Percentiles rank a stretch among this genome's conserved stretches.
phyloP scores from a whole-genome alignment of 2,797 vertebrate species.

The Poeciliopsis infans region DNA sequence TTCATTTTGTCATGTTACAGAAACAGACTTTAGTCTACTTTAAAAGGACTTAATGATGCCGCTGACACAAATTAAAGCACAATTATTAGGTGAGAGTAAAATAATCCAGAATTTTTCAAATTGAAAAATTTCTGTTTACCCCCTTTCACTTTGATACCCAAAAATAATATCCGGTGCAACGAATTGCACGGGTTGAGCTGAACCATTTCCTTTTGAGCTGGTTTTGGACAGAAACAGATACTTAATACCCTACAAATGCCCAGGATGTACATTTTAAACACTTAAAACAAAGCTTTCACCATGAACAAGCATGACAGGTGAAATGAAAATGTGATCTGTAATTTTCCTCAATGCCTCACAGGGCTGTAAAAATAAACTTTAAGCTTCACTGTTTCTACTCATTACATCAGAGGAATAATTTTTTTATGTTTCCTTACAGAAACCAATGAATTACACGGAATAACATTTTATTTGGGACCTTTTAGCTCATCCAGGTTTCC shows the following conservation, averaged over 20 bases:
- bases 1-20: not conserved
- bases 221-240: not conserved
- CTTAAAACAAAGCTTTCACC: not conserved
- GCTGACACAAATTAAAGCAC: not conserved
- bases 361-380: not conserved
- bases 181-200: too few relatives aligned
- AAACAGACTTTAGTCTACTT: not conserved
- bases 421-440: not conserved
- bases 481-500: slow-evolving; percentile 5
- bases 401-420: not conserved
- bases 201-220: not conserved
- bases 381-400: not conserved
- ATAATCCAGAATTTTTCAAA: not conserved
- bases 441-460: not conserved
- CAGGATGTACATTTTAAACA: not conserved
- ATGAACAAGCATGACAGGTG: not conserved
- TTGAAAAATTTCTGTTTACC: not conserved
- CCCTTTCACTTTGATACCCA: not conserved
- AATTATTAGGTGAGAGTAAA: not conserved
- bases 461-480: not conserved
- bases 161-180: not conserved
- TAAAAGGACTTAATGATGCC: not conserved
- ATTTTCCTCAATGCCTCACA: not conserved
- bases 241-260: not conserved
- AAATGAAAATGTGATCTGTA: not conserved